Conservation (phyloP, 2,113 vertebrate species). For the Tretioscincus oriximinensis region DNA sequence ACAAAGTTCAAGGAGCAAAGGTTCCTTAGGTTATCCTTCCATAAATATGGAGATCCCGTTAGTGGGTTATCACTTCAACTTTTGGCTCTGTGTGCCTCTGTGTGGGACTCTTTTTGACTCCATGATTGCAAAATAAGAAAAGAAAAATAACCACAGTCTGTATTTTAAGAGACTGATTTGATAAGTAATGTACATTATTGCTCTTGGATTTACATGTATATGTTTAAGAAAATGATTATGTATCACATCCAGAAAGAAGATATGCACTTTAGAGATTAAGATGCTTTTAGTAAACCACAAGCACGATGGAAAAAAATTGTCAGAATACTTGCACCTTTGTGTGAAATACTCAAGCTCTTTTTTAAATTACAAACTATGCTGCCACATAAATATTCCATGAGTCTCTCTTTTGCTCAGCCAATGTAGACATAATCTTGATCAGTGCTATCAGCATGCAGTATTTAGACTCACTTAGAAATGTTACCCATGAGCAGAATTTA, state of each 20-base stretch:
- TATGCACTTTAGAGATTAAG: neutral
- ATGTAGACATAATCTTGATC: conserved; percentile 51
- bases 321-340: conserved; percentile 45
- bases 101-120: conserved; percentile 22
- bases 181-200: neutral
- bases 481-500: conserved; percentile 59
- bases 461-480: conserved; percentile 54
- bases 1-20: neutral
- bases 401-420: conserved; percentile 17
- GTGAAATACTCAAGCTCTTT: conserved; percentile 40
- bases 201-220: neutral
- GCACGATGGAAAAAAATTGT: conserved; percentile 21
- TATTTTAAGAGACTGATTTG: neutral
- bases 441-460: conserved; percentile 12
- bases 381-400: conserved; percentile 50
- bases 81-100: conserved; percentile 25
- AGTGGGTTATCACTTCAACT: conserved; percentile 36
- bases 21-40: too few relatives aligned
- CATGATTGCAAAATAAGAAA: neutral
- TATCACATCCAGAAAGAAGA: neutral
- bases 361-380: conserved; percentile 49
- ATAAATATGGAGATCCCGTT: conserved; percentile 18
- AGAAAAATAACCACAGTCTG: neutral
- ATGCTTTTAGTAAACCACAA: neutral
- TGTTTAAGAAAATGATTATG: neutral